phyloP scores from a whole-genome alignment of 2,888 invertebrate species.

The Melolontha melolontha region DNA sequence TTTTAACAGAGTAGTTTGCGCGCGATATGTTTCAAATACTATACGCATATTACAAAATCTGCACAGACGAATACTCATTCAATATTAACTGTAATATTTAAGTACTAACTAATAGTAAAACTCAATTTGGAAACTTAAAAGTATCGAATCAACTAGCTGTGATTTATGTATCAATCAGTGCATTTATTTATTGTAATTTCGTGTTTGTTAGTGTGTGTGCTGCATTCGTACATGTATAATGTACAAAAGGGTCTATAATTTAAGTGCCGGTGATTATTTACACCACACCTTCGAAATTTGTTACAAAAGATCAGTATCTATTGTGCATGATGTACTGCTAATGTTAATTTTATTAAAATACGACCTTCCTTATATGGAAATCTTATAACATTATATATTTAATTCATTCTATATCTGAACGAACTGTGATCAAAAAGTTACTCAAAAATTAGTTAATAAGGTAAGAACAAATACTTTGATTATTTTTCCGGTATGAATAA shows the following conservation, averaged over 20 bases:
- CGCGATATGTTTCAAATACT: slow-evolving; percentile 7
- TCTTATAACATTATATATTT: slow-evolving; percentile 24
- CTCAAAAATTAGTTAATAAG: slow-evolving; percentile 21
- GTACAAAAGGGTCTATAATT: slow-evolving; percentile 46
- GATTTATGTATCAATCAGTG: slow-evolving; percentile 7
- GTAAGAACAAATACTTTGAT: background rate
- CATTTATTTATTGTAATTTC: slow-evolving; percentile 1
- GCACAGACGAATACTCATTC: slow-evolving; percentile 1
- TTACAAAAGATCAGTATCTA: slow-evolving; percentile 49
- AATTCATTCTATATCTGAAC: slow-evolving; percentile 5
- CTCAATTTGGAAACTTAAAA: slow-evolving; percentile 6
- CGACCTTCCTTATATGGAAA: slow-evolving; percentile 51
- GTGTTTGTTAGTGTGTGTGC: slow-evolving; percentile 12
- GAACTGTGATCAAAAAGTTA: slow-evolving; percentile 27
- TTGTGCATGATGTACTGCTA: slow-evolving; percentile 53
- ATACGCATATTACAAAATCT: background rate
- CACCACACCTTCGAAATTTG: slow-evolving; percentile 49
- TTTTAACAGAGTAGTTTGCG: slow-evolving; percentile 13
- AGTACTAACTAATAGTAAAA: background rate
- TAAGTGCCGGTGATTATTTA: slow-evolving; percentile 44
- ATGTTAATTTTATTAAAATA: slow-evolving; percentile 55
- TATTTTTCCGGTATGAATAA: no score
- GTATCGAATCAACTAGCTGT: no score
- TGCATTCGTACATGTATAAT: slow-evolving; percentile 41
- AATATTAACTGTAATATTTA: background rate